Percentiles rank a stretch among this genome's conserved stretches.
phyloP scores from a whole-genome alignment of 2,113 vertebrate genomes.

The Strigops habroptila region DNA sequence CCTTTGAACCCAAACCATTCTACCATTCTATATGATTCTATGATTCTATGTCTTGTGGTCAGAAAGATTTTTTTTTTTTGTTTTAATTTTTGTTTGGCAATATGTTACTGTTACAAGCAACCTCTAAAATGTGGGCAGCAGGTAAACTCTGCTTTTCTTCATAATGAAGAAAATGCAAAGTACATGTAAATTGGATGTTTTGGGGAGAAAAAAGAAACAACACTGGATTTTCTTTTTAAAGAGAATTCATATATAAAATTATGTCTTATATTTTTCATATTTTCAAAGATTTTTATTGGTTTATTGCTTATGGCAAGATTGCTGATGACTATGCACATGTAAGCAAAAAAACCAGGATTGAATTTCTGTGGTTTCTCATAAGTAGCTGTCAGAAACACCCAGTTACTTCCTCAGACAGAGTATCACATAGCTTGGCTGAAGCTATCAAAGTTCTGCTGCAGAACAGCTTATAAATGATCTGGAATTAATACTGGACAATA shows the following conservation, averaged over 20 bases:
- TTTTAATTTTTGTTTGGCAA: not conserved
- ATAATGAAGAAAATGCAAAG: not conserved
- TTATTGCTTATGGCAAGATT: not conserved
- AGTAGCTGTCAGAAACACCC: not conserved
- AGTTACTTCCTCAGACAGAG: not conserved
- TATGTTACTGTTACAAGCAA: not conserved
- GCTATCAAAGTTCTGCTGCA: not conserved
- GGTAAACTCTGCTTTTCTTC: not conserved
- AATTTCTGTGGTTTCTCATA: not conserved
- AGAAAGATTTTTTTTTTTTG: not conserved
- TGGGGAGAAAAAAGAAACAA: not conserved
- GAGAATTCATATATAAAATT: not conserved
- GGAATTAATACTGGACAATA: not conserved
- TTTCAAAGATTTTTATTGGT: not conserved
- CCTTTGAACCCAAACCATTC: too few relatives aligned
- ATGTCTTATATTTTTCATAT: not conserved
- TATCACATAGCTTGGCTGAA: not conserved
- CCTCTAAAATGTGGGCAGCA: rapidly evolving
- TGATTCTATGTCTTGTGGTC: too few relatives aligned
- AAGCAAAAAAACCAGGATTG: not conserved
- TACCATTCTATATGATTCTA: too few relatives aligned
- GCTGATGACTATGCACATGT: not conserved
- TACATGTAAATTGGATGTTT: not conserved
- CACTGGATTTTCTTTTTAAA: not conserved
- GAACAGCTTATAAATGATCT: not conserved